Conservation (phyloP, 2,888 invertebrate genomes). For the Drosophila engyochracea region DNA sequence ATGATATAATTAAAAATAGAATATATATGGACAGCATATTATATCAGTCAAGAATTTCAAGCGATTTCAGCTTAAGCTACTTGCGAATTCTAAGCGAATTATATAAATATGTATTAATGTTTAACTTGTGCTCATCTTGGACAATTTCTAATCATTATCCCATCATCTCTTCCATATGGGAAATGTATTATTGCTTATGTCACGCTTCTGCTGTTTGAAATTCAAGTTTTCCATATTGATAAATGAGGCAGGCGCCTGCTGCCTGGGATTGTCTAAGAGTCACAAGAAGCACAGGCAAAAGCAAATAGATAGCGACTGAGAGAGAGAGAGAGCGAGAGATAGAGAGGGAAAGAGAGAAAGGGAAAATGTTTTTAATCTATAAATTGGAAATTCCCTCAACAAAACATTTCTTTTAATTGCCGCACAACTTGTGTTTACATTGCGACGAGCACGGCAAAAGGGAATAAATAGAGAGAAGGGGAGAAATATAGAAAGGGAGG, state of each 20-base stretch:
- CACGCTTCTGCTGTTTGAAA: constrained; percentile 19
- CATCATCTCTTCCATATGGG: neutral
- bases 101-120: neutral
- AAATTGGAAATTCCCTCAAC: constrained; percentile 73
- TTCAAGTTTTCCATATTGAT: constrained; percentile 39
- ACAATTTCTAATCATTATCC: neutral
- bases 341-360: constrained; percentile 13
- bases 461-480: neutral
- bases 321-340: neutral
- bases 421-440: constrained; percentile 69
- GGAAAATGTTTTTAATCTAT: constrained; percentile 65
- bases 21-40: no score
- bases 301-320: neutral
- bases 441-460: constrained; percentile 15
- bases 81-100: neutral
- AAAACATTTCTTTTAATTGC: constrained; percentile 69
- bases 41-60: neutral
- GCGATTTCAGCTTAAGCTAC: neutral
- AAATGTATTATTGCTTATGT: neutral
- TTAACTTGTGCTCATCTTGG: neutral
- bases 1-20: no score
- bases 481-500: neutral
- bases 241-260: constrained; percentile 22
- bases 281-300: neutral
- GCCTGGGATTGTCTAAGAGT: constrained; percentile 15